These are phyloP conservation scores for Atta cephalotes DNA, from an alignment of 1,140 invertebrate species.

Conservation along the genomic window DNA sequence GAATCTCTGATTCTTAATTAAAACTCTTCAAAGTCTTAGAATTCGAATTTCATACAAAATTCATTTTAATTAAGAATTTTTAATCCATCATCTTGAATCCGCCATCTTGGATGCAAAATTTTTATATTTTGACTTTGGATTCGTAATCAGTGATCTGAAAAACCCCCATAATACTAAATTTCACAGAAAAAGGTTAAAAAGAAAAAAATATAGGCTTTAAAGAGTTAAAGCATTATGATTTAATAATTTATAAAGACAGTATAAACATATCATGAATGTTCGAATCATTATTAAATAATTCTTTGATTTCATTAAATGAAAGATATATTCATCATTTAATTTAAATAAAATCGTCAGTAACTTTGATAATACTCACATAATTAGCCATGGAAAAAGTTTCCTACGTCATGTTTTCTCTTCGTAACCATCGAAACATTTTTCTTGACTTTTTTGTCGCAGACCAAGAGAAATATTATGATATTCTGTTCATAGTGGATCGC, in stretches of 20 bases:
- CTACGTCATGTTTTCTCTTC: background rate
- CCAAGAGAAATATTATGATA: slow-evolving; percentile 31
- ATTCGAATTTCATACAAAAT: too few relatives aligned
- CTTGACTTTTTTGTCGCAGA: background rate
- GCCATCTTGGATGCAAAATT: too few relatives aligned
- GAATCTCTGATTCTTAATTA: too few relatives aligned
- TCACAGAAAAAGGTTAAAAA: too few relatives aligned
- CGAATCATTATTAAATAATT: slow-evolving; percentile 5
- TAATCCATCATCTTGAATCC: too few relatives aligned
- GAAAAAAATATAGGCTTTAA: too few relatives aligned
- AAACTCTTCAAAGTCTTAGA: too few relatives aligned
- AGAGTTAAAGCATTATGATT: background rate
- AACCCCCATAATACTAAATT: too few relatives aligned
- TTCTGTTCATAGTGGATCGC: slow-evolving; percentile 8
- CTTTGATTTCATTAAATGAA: background rate
- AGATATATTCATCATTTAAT: background rate
- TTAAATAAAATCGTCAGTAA: slow-evolving; percentile 3
- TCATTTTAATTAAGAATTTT: too few relatives aligned
- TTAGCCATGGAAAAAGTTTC: background rate
- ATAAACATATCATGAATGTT: background rate
- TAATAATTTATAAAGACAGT: background rate
- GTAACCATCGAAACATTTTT: slow-evolving; percentile 1
- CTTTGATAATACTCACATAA: slow-evolving; percentile 21
- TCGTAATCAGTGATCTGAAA: too few relatives aligned
- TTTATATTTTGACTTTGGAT: too few relatives aligned